Percentiles rank a stretch among this genome's conserved stretches.
These are phyloP conservation scores for Seira ritae DNA, from an alignment of 2,888 invertebrate species.

Conservation along the genomic window DNA sequence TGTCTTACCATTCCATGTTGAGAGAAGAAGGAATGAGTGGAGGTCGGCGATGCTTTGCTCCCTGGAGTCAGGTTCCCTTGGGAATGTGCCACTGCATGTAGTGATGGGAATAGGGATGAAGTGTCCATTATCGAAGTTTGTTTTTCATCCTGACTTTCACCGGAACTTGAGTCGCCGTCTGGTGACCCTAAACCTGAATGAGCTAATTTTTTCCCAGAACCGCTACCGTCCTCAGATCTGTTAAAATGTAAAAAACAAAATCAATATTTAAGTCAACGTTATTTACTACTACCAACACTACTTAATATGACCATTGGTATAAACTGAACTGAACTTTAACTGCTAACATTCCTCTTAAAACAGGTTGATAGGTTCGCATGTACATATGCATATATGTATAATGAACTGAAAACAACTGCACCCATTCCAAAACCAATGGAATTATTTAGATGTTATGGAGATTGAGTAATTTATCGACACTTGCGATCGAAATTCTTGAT, in stretches of 20 bases:
- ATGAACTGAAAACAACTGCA: too few relatives aligned
- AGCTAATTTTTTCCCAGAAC: conserved; percentile 70
- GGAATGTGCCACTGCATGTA: conserved; percentile 59
- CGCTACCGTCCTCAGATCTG: conserved; percentile 72
- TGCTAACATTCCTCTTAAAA: too few relatives aligned
- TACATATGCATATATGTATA: too few relatives aligned
- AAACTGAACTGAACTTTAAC: too few relatives aligned
- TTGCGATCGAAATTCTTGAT: too few relatives aligned
- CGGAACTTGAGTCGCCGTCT: conserved; percentile 72
- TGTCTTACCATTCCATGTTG: conserved; percentile 73
- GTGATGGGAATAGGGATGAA: conserved; percentile 49
- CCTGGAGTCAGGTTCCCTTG: conserved; percentile 57
- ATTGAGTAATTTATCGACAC: too few relatives aligned
- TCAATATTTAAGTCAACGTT: too few relatives aligned
- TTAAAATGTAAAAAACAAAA: neutral
- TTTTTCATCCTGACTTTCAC: conserved; percentile 73
- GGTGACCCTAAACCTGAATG: conserved; percentile 72
- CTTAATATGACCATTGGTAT: too few relatives aligned
- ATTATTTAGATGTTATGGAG: too few relatives aligned
- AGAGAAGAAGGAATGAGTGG: conserved; percentile 67
- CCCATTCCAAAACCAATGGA: too few relatives aligned
- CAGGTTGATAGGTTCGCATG: too few relatives aligned
- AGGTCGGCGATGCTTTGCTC: conserved; percentile 63
- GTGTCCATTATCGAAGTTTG: conserved; percentile 60
- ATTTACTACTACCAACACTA: too few relatives aligned